Base-by-base conservation (phyloP, 2,113 vertebrate genomes). In the Machaerirhynchus nigripectus region DNA sequence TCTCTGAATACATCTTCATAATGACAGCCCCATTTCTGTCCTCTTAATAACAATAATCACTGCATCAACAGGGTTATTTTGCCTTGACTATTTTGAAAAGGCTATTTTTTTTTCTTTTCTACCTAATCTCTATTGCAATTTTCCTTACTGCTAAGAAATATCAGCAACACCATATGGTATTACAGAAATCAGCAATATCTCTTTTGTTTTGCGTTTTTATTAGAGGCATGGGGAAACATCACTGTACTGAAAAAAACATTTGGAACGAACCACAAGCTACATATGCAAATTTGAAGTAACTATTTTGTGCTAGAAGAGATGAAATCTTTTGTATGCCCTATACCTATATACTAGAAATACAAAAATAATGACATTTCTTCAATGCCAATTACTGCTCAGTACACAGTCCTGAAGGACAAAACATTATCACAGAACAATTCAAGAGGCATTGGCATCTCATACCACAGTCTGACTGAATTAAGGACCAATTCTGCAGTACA, bases 11-110 rank as follows among this genome's bases (percentile, higher is more conserved):
- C 86, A 92, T 95, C 93, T 96, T 96, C 95, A 93, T 89, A 96
- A 95, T 95, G 95, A 96, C 95, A 97, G 93, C 50, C 73, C 89
- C 73, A 96, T 96, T 96, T 96, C 70, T 90, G 86, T 87, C 90
- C 79, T 92, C 80, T 95, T 96, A 96, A 94, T 92, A 97, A 96
- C 95, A 96, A 95, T 92, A 96, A 96, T 92, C 92, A 96, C 95
- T 90, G 87, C 90, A 90, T 93, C 93, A 92, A 90, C 80, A 95
- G 86, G 44, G 76, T 87, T 96, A 94, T 93, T 96, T 96, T 92
- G 68, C 73, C 92, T 81, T 95, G 87, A 92, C 91, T 96, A 70
- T 90, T 95, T 92, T 87, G 92, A 96, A 96, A 95, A 75, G 49
- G 57, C 60, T 81, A 31, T 67, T 90, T 93, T 90, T 90, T 81